Conservation (phyloP, 2,797 vertebrate species). For the Coregonus ussuriensis region DNA sequence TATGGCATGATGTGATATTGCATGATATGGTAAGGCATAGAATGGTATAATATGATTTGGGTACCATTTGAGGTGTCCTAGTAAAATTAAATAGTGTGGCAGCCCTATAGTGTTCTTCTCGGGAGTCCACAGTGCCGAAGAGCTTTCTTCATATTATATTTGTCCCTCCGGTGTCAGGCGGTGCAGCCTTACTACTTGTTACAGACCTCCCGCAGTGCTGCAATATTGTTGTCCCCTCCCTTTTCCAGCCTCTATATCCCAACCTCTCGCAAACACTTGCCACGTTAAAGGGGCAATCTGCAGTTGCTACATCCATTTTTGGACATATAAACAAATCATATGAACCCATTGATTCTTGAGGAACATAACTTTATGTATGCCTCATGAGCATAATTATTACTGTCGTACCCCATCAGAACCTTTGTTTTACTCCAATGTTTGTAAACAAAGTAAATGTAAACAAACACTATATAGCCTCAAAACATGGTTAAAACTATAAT, state of each 20-base stretch:
- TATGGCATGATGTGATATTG: not conserved
- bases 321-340: no score
- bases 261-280: not conserved
- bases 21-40: not conserved
- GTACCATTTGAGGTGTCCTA: not conserved
- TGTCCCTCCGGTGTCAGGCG: not conserved
- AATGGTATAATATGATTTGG: not conserved
- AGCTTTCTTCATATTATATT: not conserved
- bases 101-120: not conserved
- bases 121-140: not conserved
- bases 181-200: not conserved
- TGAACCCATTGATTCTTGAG: no score
- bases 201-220: not conserved
- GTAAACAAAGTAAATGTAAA: no score
- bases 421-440: no score
- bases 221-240: constrained; percentile 21
- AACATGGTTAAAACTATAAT: no score
- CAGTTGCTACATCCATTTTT: no score
- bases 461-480: no score
- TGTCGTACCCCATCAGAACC: no score
- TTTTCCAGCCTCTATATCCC: constrained; percentile 24
- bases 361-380: no score
- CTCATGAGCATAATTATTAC: no score
- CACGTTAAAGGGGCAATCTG: constrained; percentile 2
- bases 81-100: not conserved